Evolutionary conservation across 1,140 invertebrate species (phyloP).

Genomic region (Zaprionus camerounensis): DNA sequence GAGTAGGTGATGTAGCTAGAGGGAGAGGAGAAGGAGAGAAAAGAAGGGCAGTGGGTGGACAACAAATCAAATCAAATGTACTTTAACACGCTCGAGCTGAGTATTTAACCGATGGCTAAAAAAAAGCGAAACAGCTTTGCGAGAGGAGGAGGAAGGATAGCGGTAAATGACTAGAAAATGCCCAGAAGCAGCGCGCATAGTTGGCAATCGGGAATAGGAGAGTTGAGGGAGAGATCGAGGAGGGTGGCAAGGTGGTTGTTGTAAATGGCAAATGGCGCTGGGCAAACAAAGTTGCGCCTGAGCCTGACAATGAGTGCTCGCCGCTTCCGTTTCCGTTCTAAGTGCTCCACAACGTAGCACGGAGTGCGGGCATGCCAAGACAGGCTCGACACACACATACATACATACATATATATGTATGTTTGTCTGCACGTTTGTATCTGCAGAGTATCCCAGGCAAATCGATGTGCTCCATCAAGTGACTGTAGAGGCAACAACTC

Average conservation of each 20-base stretch:
- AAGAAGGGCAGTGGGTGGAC: constrained; percentile 57
- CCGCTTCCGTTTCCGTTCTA: constrained; percentile 74
- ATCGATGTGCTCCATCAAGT: constrained; percentile 62
- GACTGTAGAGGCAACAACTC: constrained; percentile 39
- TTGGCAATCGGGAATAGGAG: constrained; percentile 38
- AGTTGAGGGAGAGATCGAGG: too few species aligned
- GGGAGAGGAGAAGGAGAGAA: constrained; percentile 15
- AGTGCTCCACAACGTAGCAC: constrained; percentile 58
- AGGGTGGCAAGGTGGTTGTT: not conserved
- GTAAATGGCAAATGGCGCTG: constrained; percentile 48
- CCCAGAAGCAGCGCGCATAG: constrained; percentile 22
- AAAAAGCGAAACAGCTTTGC: constrained; percentile 32
- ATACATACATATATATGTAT: not conserved
- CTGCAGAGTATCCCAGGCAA: constrained; percentile 28
- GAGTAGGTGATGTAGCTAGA: constrained; percentile 43
- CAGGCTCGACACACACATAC: not conserved
- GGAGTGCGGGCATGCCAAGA: not conserved
- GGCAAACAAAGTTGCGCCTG: constrained; percentile 63
- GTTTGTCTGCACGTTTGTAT: not conserved
- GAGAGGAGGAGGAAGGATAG: not conserved
- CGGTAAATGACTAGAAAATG: constrained; percentile 14
- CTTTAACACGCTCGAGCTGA: constrained; percentile 76
- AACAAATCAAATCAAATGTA: constrained; percentile 82
- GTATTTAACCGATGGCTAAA: constrained; percentile 74
- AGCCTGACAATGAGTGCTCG: constrained; percentile 77